Evolutionary conservation across 2,888 invertebrate species (phyloP).

Genomic region (Hemaris fuciformis): DNA sequence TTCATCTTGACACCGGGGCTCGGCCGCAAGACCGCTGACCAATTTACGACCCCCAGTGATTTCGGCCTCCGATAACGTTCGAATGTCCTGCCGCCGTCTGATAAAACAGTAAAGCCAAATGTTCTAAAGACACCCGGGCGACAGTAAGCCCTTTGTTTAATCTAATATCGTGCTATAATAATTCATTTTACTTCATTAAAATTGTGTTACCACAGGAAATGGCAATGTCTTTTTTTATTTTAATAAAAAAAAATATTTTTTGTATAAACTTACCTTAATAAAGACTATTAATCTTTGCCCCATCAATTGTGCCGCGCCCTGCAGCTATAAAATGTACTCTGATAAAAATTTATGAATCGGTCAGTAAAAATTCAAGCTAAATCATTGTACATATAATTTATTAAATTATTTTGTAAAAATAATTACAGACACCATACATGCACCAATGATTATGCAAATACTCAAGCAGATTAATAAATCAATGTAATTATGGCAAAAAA

Average conservation of each 20-base stretch:
- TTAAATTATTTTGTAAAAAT: background rate
- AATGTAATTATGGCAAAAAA: constrained; percentile 55
- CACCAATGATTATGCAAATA: constrained; percentile 16
- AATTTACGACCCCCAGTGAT: constrained; percentile 60
- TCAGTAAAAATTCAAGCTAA: no score
- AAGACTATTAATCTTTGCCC: no score
- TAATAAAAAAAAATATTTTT: no score
- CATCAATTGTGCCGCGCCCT: no score
- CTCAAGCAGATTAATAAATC: constrained; percentile 50
- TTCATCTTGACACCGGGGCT: constrained; percentile 68
- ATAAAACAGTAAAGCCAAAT: constrained; percentile 68
- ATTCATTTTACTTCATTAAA: constrained; percentile 1
- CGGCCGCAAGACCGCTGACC: constrained; percentile 55
- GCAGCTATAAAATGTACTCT: no score
- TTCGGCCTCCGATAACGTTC: constrained; percentile 62
- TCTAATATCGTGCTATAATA: background rate
- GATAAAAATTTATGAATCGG: no score
- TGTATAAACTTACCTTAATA: no score
- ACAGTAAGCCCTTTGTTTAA: constrained; percentile 32
- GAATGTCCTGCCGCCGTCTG: constrained; percentile 66
- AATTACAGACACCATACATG: background rate
- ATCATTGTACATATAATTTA: no score
- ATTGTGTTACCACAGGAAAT: no score
- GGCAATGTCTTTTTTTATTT: no score
- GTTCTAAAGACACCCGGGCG: constrained; percentile 41